Percentiles rank a stretch among this genome's conserved stretches.
These are phyloP conservation scores for Tonatia bakeri DNA, from an alignment of 2,113 vertebrate species.

Conservation along the genomic window DNA sequence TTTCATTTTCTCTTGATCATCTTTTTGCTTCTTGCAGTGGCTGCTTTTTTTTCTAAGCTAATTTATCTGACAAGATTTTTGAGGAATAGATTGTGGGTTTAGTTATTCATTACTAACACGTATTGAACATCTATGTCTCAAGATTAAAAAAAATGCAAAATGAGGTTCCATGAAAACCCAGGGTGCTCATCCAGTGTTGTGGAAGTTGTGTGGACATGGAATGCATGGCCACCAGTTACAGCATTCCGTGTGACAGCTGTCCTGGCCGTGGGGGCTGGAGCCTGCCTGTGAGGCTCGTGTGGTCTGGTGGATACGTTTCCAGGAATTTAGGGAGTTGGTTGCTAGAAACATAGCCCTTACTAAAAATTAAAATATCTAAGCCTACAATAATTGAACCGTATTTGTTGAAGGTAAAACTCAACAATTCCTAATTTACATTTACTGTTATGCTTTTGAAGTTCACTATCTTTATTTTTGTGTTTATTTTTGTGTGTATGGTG, in stretches of 20 bases:
- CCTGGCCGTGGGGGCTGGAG: background rate
- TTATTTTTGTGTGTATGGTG: background rate
- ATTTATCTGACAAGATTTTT: background rate
- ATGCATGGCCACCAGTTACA: background rate
- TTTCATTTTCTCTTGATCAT: background rate
- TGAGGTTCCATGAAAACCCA: background rate
- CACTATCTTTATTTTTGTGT: background rate
- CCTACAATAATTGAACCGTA: background rate
- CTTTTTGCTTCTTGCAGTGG: background rate
- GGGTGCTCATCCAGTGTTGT: no score
- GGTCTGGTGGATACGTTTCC: background rate
- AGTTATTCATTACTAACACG: background rate
- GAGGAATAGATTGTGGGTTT: background rate
- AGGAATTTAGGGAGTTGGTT: background rate
- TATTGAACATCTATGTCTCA: background rate
- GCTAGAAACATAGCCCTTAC: background rate
- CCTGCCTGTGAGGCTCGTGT: background rate
- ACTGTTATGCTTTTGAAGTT: background rate
- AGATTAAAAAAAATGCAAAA: background rate
- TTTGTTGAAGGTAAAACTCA: background rate
- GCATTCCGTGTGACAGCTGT: background rate
- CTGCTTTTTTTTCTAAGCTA: background rate
- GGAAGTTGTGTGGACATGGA: background rate
- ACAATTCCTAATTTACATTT: background rate
- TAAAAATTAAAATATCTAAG: background rate